phyloP scores from a whole-genome alignment of 2,888 invertebrate genomes.

The Ryuthela nishihirai region DNA sequence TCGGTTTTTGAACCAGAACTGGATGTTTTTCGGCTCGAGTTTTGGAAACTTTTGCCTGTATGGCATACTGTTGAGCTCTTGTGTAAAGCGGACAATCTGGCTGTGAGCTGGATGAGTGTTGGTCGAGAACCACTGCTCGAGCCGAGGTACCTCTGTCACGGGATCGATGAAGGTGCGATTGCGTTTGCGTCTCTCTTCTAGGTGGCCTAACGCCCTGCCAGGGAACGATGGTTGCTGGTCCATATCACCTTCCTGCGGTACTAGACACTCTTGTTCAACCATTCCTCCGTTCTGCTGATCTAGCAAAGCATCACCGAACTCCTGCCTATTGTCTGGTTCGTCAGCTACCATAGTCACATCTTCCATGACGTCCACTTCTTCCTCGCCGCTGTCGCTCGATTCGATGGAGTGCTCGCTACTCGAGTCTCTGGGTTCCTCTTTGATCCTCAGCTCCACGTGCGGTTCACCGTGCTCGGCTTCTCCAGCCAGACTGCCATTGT shows the following conservation, averaged over 20 bases:
- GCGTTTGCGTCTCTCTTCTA: constrained; percentile 82
- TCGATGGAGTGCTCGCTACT: constrained; percentile 33
- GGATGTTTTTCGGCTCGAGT: constrained; percentile 98
- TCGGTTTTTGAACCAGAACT: constrained; percentile 99
- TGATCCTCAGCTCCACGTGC: constrained; percentile 19
- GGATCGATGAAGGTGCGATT: constrained; percentile 99
- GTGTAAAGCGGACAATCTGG: constrained; percentile 94
- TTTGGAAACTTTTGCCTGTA: constrained; percentile 97
- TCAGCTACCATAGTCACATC: constrained; percentile 22
- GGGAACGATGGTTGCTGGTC: constrained; percentile 8
- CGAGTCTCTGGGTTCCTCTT: constrained; percentile 32
- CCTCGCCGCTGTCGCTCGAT: constrained; percentile 31
- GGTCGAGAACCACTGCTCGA: constrained; percentile 57
- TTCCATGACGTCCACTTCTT: constrained; percentile 28
- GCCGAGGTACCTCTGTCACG: constrained; percentile 76
- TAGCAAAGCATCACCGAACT: constrained; percentile 7
- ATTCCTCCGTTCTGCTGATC: constrained; percentile 26
- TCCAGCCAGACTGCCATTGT: constrained; percentile 10
- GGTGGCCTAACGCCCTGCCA: constrained; percentile 22
- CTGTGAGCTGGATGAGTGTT: constrained; percentile 99
- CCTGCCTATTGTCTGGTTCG: constrained; percentile 12
- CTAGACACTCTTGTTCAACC: constrained; percentile 4
- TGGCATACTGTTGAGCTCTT: constrained; percentile 93
- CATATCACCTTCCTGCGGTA: constrained; percentile 14
- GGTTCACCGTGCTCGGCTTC: constrained; percentile 17